These are phyloP conservation scores for Phylloscopus trochiloides DNA, from an alignment of 2,113 vertebrate genomes.

Conservation along the genomic window DNA sequence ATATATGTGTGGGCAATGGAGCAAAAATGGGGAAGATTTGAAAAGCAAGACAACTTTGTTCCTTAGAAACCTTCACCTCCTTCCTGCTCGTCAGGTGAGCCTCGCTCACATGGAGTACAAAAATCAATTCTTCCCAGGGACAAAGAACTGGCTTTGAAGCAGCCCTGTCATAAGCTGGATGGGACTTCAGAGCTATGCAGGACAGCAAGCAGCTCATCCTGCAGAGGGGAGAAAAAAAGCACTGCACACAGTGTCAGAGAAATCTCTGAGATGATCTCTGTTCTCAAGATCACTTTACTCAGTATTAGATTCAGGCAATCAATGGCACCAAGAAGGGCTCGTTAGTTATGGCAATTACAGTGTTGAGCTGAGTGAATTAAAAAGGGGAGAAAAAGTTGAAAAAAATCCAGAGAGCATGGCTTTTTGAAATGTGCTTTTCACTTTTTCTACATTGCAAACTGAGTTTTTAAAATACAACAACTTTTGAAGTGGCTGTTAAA, in stretches of 20 bases:
- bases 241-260: conserved; percentile 7
- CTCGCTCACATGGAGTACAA: not conserved
- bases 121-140: conserved; percentile 36
- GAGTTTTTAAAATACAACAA: conserved; percentile 73
- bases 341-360: conserved; percentile 50
- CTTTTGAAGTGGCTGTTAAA: conserved; percentile 69
- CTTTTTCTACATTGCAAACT: conserved; percentile 68
- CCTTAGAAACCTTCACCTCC: conserved; percentile 78
- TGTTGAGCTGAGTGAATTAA: conserved; percentile 37
- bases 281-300: conserved; percentile 81
- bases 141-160: conserved; percentile 20
- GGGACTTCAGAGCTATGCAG: conserved; percentile 67
- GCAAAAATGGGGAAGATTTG: conserved; percentile 79
- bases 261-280: conserved; percentile 72
- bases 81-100: not conserved
- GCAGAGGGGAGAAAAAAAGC: conserved; percentile 63
- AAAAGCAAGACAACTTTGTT: conserved; percentile 83
- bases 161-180: not conserved
- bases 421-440: conserved; percentile 70
- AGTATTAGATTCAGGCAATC: conserved; percentile 69
- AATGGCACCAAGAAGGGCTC: conserved; percentile 67
- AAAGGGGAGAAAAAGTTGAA: not conserved
- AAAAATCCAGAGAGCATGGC: not conserved
- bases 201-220: conserved; percentile 74
- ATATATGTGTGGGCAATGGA: conserved; percentile 88